Percentiles rank a stretch among this genome's conserved stretches.
Evolutionary conservation across 2,797 vertebrate genomes (phyloP).

Genomic region (Eospalax fontanierii): DNA sequence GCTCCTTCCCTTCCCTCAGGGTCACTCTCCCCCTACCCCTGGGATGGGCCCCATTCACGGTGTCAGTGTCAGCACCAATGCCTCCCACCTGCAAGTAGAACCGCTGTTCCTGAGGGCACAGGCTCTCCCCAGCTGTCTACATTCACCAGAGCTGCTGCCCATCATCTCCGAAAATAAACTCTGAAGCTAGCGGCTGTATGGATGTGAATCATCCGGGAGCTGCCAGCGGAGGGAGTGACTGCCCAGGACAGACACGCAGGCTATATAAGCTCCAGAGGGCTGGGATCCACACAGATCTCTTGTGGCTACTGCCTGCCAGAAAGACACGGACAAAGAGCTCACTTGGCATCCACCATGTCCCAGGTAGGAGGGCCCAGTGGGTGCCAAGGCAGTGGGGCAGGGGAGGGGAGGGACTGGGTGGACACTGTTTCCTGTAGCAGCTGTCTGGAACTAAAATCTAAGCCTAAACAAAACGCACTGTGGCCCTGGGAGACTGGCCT

Average conservation of each 20-base stretch:
- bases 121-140: conserved; percentile 83
- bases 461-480: neutral
- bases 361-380: conserved; percentile 86
- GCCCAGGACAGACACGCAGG: conserved; percentile 42
- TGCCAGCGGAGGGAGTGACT: conserved; percentile 83
- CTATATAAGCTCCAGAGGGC: conserved; percentile 88
- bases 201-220: conserved; percentile 78
- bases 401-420: neutral
- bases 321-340: neutral
- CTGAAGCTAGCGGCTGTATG: conserved; percentile 56
- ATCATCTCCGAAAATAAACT: conserved; percentile 91
- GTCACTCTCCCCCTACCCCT: neutral
- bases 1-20: neutral
- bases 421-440: neutral
- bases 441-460: conserved; percentile 1
- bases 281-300: conserved; percentile 65
- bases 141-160: conserved; percentile 50
- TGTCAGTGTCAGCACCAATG: neutral
- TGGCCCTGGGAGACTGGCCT: neutral
- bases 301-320: conserved; percentile 25
- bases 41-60: neutral
- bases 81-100: conserved; percentile 75
- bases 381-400: neutral
- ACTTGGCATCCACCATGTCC: conserved; percentile 86
- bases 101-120: neutral